These are phyloP conservation scores for Erynnis tages DNA, from an alignment of 2,888 invertebrate species.

Conservation along the genomic window DNA sequence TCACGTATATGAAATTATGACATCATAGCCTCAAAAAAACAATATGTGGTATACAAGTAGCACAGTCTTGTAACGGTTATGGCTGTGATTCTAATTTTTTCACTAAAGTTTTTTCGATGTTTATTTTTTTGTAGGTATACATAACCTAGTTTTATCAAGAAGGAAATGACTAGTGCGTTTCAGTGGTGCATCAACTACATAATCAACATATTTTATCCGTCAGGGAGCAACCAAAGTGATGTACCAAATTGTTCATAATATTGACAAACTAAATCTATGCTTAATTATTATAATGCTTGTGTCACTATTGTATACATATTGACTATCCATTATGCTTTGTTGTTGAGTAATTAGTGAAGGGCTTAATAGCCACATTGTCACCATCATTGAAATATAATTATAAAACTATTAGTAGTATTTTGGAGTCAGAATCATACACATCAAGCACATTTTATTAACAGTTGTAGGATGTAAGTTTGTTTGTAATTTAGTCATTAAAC, in stretches of 20 bases:
- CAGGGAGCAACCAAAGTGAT: conserved; percentile 53
- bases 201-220: conserved; percentile 42
- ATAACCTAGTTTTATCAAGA: conserved; percentile 21
- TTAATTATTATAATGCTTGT: background rate
- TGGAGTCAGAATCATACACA: no score
- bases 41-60: background rate
- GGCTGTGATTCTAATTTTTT: no score
- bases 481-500: no score
- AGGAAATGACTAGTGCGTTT: conserved; percentile 53
- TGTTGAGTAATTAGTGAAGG: background rate
- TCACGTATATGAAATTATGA: no score
- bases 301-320: background rate
- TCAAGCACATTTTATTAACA: no score
- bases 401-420: background rate
- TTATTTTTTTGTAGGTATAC: conserved; percentile 21
- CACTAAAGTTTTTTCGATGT: no score
- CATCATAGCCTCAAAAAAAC: no score
- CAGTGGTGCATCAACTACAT: conserved; percentile 55
- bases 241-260: conserved; percentile 32
- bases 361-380: background rate
- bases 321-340: background rate
- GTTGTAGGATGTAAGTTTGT: no score
- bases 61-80: no score
- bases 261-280: background rate
- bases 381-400: background rate